Evolutionary conservation across 92 coral and sea anemone genomes (phyloP), one percentile per base, ranked within the genome.

Genomic region (Actinernus sp.): DNA sequence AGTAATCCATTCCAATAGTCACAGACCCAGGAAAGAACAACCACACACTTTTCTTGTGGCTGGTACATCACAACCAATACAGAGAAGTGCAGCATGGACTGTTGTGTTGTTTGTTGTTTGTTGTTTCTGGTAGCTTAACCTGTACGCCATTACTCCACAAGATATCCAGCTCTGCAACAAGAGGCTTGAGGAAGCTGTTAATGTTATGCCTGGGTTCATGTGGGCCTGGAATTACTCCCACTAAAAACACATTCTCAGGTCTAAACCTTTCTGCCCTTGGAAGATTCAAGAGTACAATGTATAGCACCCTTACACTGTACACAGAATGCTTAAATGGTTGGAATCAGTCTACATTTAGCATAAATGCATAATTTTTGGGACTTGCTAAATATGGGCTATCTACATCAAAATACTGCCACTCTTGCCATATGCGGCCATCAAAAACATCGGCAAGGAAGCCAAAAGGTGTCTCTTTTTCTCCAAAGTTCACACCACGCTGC

Each of bases 301-400:
- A 84, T 75, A n/a, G 71, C 1, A 77, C 91, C 3, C 96, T 81
- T 3, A 84, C 81, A 68, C 84, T 78, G 28, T 84, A 59, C 0
- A 43, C 13, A 1, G 73, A 63, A 28, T 81, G 79, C 37, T 79
- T 68, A 54, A 78, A 74, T 29, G 93, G 88, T 47, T 87, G 91
- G 32, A 87, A 87, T 76, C 81, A 82, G 34, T 82, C 89, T 4
- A 86, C 75, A 41, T 74, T 60, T 1, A 79, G 66, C 76, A 78
- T 78, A 12, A 68, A 41, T 14, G 49, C 85, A 36, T 68, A 78
- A 33, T 62, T 68, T 10, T 39, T 8, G 8, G 68, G 53, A 3
- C 17, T 2, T 1, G 61, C 22, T 6, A 77, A 38, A 30, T 29
- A 77, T 11, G 60, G 61, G 12, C n/a, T n/a, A n/a, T 39, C 9